Percentiles rank a stretch among this genome's conserved stretches.
Conservation (phyloP, 2,797 vertebrate species). For the Propithecus deckenii region DNA sequence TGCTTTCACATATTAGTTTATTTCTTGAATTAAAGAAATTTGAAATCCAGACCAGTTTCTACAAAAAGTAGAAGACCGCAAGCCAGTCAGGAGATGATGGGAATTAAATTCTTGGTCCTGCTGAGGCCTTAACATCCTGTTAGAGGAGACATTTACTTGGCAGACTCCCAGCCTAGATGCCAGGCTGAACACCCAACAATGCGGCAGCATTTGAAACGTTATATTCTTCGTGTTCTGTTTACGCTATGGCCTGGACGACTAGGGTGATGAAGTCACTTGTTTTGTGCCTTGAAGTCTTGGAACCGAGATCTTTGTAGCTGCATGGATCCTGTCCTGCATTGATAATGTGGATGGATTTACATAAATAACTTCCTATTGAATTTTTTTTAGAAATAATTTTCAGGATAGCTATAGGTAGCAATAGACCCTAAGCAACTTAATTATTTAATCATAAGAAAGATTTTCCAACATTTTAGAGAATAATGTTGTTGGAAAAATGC, state of each 20-base stretch:
- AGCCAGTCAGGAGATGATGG: conserved; percentile 12
- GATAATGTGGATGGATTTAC: conserved; percentile 4
- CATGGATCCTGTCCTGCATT: not conserved
- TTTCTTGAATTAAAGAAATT: conserved; percentile 43
- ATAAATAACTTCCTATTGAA: not conserved
- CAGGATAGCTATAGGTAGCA: not conserved
- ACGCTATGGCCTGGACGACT: not conserved
- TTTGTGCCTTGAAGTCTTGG: not conserved
- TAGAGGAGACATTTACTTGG: conserved; percentile 19
- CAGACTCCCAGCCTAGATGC: not conserved
- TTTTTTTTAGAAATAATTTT: conserved; percentile 6
- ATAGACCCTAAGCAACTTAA: not conserved
- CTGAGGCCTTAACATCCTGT: conserved; percentile 27
- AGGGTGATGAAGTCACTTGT: not conserved
- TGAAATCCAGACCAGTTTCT: conserved; percentile 54
- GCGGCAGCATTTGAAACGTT: not conserved
- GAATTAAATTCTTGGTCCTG: conserved; percentile 25
- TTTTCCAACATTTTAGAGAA: not conserved
- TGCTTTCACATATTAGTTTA: not conserved
- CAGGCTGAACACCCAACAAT: not conserved
- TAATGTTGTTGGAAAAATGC: not conserved
- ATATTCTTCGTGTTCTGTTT: not conserved
- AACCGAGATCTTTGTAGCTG: not conserved
- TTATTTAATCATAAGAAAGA: conserved; percentile 32
- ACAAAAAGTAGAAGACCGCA: not conserved